Evolutionary conservation across 92 coral and sea anemone species (phyloP).

Genomic region (Paramuricea clavata): DNA sequence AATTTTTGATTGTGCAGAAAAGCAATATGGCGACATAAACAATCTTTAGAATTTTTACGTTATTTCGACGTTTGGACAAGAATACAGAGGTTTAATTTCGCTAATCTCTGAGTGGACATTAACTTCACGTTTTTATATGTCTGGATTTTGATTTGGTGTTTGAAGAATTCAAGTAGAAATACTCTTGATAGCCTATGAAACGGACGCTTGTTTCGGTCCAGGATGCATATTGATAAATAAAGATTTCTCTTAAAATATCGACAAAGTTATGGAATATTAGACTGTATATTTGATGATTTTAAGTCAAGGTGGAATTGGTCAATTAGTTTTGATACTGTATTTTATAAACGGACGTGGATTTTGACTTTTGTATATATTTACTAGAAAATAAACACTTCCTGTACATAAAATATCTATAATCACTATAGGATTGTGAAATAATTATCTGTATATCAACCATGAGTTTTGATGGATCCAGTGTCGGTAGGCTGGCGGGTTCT

Average conservation of each 20-base stretch:
- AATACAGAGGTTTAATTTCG: not conserved
- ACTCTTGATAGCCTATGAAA: not conserved
- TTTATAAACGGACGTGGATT: not conserved
- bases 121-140: not conserved
- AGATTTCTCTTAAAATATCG: too few species aligned
- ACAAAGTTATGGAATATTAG: too few species aligned
- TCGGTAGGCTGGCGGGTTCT: slow-evolving; percentile 86
- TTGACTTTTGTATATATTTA: too few species aligned
- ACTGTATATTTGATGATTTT: too few species aligned
- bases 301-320: too few species aligned
- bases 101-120: not conserved
- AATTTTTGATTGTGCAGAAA: not conserved
- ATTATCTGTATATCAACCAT: slow-evolving; percentile 29
- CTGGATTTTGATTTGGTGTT: not conserved
- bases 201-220: too few species aligned
- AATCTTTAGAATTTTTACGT: not conserved
- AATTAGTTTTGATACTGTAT: too few species aligned
- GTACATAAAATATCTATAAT: not conserved
- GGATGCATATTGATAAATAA: too few species aligned
- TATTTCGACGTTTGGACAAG: not conserved
- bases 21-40: not conserved
- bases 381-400: not conserved
- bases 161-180: not conserved
- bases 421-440: not conserved
- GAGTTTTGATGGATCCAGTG: slow-evolving; percentile 65